Base-by-base conservation (phyloP, 1,140 invertebrate species). In the Lepidostoma basale region DNA sequence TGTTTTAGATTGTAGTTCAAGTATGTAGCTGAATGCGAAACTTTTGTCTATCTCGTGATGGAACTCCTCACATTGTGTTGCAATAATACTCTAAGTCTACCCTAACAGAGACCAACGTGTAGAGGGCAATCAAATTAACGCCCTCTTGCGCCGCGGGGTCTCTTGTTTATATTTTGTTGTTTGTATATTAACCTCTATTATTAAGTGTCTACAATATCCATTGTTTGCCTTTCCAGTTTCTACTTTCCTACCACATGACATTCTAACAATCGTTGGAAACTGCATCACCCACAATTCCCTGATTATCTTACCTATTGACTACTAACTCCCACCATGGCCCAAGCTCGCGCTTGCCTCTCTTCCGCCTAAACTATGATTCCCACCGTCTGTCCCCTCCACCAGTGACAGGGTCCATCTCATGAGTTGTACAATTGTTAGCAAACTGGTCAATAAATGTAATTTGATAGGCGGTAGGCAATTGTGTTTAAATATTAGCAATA, bases 401-500 rank as follows among this genome's bases (percentile, higher is more conserved):
- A 54, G 30, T 30, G 56, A 58, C 62, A 69, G 67, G 67, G 70
- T 72, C 69, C 67, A 66, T 10, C 45, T 56, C 70, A 62, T 59
- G 70, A 72, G 60, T 54, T 67, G 52, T 20, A 63, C 70, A 72
- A 58, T 62, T 69, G 67, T 72, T 68, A 63, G 60, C 68, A 68
- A 68, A 69, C 70, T 69, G 67, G 70, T 73, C 70, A 73, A 69
- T 73, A 72, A 68, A 54, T 64, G 63, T 72, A 72, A 68, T 45
- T 69, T 62, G 54, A 78, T 81, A 81, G 76, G 77, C 77, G 77
- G 73, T 82, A 83, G 79, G 77, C 78, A 62, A 36, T 59, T 68
- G 62, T 72, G 63, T 68, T 79, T 82, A 82, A 82, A 81, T 82
- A 81, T 81, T 68, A 83, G 81, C 75, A 77, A 80, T 83, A 83